Conservation (phyloP, 2,797 vertebrate species). For the Oreochromis mossambicus region DNA sequence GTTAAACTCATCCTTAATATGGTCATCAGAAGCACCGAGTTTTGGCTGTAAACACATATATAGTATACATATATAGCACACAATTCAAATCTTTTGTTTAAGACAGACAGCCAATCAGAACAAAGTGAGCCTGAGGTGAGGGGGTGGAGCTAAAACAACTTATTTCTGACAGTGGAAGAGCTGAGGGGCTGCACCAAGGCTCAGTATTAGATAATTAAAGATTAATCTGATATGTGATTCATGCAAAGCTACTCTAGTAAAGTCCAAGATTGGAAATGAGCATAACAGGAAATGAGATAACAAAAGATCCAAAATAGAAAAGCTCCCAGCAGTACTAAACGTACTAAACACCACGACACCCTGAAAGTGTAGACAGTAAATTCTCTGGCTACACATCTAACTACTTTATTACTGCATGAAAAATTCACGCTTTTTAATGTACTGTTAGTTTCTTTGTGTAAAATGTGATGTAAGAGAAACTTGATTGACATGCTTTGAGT, state of each 20-base stretch:
- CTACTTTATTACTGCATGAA: not conserved
- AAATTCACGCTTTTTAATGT: not conserved
- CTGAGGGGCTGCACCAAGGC: not conserved
- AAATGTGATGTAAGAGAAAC: slow-evolving; percentile 10
- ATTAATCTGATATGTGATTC: not conserved
- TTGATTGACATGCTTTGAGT: slow-evolving; percentile 18
- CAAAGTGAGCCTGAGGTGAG: not conserved
- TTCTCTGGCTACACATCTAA: not conserved
- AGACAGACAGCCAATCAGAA: not conserved
- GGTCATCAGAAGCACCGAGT: not conserved
- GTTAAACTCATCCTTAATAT: not conserved
- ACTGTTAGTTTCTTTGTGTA: not conserved
- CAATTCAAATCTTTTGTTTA: not conserved
- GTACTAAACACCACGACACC: not conserved
- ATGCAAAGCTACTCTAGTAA: not conserved
- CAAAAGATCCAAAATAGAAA: not conserved
- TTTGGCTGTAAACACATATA: not conserved
- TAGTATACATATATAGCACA: not conserved
- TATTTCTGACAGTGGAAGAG: not conserved
- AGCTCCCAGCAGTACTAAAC: not conserved
- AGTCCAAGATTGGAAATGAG: fast-evolving
- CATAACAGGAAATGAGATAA: not conserved
- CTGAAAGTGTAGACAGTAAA: not conserved
- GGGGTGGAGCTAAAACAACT: not conserved
- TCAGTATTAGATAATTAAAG: not conserved